phyloP scores from a whole-genome alignment of 2,113 vertebrate species.

The Vimba vimba region DNA sequence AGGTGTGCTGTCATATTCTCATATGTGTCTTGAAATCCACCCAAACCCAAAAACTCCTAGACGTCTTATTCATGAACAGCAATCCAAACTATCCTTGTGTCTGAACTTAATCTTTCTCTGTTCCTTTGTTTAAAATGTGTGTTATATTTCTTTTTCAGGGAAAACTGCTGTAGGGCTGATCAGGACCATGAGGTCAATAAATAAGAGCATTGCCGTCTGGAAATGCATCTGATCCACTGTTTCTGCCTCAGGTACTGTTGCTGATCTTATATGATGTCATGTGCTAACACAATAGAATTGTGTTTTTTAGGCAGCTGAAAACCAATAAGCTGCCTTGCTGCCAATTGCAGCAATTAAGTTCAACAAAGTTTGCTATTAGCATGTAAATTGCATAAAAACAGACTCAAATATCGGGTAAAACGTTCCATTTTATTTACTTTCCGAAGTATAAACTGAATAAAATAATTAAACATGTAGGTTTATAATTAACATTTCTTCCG shows the following conservation, averaged over 20 bases:
- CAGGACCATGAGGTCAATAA: constrained; percentile 56
- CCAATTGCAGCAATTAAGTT: background rate
- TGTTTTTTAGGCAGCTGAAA: background rate
- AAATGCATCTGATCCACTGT: constrained; percentile 65
- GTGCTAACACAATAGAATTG: background rate
- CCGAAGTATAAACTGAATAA: background rate
- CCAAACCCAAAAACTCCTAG: background rate
- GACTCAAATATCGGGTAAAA: background rate
- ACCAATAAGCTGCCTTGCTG: background rate
- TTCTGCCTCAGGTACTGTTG: constrained; percentile 65
- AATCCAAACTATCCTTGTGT: background rate
- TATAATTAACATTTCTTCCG: background rate
- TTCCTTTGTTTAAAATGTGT: constrained; percentile 32
- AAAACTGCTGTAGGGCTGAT: constrained; percentile 15
- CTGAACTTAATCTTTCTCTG: background rate
- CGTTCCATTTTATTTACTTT: background rate
- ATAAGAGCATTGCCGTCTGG: constrained; percentile 52
- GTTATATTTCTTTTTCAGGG: constrained; percentile 13
- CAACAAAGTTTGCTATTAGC: background rate
- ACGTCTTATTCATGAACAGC: background rate
- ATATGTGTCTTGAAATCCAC: constrained; percentile 50
- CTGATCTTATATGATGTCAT: background rate
- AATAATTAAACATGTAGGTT: background rate
- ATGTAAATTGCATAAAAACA: background rate
- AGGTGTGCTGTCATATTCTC: background rate